phyloP scores from a whole-genome alignment of 2,888 invertebrate genomes.

The Anthrax anthrax region DNA sequence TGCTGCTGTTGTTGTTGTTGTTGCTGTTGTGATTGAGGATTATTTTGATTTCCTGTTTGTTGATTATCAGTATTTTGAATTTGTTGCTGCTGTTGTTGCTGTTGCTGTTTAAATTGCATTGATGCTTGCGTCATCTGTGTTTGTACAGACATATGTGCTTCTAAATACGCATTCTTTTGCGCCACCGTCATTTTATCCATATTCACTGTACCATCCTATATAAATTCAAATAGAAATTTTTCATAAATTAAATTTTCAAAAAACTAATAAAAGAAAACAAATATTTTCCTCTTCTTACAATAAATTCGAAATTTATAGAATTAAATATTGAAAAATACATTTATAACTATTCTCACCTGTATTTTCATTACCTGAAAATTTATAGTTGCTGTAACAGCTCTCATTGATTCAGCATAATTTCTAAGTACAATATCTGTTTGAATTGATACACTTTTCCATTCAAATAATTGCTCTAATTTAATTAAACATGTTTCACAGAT shows the following conservation, averaged over 20 bases:
- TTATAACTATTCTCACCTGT: constrained; percentile 9
- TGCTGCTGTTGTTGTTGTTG: constrained; percentile 20
- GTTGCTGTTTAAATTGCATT: constrained; percentile 36
- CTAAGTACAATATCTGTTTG: constrained; percentile 50
- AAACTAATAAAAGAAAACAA: too few relatives aligned
- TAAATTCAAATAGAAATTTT: too few relatives aligned
- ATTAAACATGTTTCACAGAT: constrained; percentile 54
- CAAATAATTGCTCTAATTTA: constrained; percentile 51
- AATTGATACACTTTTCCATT: constrained; percentile 51
- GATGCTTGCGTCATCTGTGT: constrained; percentile 65
- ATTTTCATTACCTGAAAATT: constrained; percentile 44
- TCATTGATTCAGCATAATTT: constrained; percentile 54
- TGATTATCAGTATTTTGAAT: constrained; percentile 25
- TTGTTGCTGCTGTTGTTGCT: constrained; percentile 22
- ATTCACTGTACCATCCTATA: constrained; percentile 49
- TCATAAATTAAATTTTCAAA: too few relatives aligned
- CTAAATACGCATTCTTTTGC: constrained; percentile 58
- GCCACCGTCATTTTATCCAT: constrained; percentile 65
- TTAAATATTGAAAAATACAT: too few relatives aligned
- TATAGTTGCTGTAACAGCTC: constrained; percentile 50
- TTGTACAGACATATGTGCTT: constrained; percentile 61
- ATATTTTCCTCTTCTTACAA: too few relatives aligned
- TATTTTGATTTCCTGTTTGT: constrained; percentile 16
- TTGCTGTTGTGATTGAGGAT: constrained; percentile 35
- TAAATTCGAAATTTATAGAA: too few relatives aligned